Evolutionary conservation across 2,888 invertebrate species (phyloP), one percentile per base, ranked within the genome.

Genomic region (Drosophila seclusa): DNA sequence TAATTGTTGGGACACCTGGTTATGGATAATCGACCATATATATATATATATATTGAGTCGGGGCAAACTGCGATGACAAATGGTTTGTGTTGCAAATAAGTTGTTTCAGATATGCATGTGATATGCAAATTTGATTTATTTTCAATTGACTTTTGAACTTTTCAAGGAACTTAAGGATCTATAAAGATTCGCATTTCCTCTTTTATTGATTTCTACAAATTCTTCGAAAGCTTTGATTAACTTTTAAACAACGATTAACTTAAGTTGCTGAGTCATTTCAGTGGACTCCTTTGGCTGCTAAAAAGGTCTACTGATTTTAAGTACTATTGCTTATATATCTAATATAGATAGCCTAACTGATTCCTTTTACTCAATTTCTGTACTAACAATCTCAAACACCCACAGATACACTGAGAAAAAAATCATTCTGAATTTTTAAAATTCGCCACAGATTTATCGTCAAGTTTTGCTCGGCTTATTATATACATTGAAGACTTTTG

Each of bases 1-100:
- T 68, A 60, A 63, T 68, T 68, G 58, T 54, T 68, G 52, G 76
- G 68, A 78, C 80, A 80, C 72, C 77, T 78, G 77, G 80, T 27
- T 34, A 32, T 50, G 48, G 67, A 54, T 69, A 31, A 69, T 55
- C 62, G 48, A 59, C 36, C 11, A 27, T 21, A 16, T 54, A 54
- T 24, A n/a, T n/a, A 42, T 42, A 21, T 21, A 42, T 21, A 45
- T 45, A 42, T 29, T 29, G 38, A 29, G n/a, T 40, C n/a, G 40
- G 29, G 18, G n/a, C 16, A 32, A n/a, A 34, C 27, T 10, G 18
- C 64, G 52, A 13, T 64, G 67, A 72, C 58, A 73, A 72, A 72
- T 72, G 40, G 52, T 34, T 42, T 52, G n/a, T 40, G 52, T 69
- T 13, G 32, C 13, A 59, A 32, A 27, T 57, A 68, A 64, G 52